These are phyloP conservation scores for Andrena bicolor DNA, from an alignment of 2,888 invertebrate species.

Conservation along the genomic window DNA sequence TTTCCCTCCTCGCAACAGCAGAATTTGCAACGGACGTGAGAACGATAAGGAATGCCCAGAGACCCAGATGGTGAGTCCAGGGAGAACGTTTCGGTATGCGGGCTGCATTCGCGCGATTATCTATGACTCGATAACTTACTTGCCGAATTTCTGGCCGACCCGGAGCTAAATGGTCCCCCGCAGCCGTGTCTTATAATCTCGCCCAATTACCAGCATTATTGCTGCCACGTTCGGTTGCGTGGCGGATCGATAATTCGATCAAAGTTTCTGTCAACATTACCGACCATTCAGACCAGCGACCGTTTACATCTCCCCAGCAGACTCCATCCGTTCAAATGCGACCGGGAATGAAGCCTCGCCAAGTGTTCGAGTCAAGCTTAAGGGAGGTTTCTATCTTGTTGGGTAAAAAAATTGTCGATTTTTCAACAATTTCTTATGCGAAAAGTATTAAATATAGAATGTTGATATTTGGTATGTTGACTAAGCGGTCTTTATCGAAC, in stretches of 20 bases:
- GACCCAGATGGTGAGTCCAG: conserved; percentile 55
- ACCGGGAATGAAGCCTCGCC: too few species aligned
- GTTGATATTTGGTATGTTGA: too few species aligned
- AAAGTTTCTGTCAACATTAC: neutral
- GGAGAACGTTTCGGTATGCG: conserved; percentile 64
- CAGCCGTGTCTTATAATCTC: conserved; percentile 47
- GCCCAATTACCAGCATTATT: conserved; percentile 62
- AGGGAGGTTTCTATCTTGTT: too few species aligned
- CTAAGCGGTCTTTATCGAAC: too few species aligned
- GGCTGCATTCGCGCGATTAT: conserved; percentile 66
- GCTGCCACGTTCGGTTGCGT: conserved; percentile 11
- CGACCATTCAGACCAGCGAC: neutral
- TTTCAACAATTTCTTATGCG: too few species aligned
- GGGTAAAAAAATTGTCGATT: too few species aligned
- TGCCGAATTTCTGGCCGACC: conserved; percentile 71
- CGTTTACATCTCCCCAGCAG: too few species aligned
- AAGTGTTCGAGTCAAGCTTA: neutral
- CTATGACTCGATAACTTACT: conserved; percentile 74
- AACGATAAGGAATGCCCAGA: conserved; percentile 70
- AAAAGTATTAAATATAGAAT: too few species aligned
- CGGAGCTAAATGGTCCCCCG: conserved; percentile 47
- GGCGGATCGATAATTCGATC: conserved; percentile 10
- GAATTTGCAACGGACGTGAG: conserved; percentile 73
- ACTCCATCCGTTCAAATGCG: too few species aligned
- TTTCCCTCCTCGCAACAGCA: conserved; percentile 43